These are phyloP conservation scores for Trinorchestia longiramus DNA, from an alignment of 1,140 invertebrate species.

Conservation along the genomic window DNA sequence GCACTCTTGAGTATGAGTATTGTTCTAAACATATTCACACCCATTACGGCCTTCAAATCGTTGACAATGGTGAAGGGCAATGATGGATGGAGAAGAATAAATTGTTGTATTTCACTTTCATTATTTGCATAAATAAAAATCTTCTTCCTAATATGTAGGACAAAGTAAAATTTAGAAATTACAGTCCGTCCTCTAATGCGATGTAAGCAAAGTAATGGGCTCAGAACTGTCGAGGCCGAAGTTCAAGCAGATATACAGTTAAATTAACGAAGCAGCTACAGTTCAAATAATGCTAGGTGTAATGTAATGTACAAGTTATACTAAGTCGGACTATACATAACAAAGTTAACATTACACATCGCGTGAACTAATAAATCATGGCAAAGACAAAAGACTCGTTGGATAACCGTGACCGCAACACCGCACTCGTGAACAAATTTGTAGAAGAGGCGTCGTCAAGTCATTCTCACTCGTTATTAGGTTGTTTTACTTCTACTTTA, in stretches of 20 bases:
- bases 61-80: neutral
- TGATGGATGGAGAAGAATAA: neutral
- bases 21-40: too few relatives aligned
- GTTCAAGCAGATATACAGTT: neutral
- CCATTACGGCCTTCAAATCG: neutral
- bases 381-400: neutral
- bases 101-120: slow-evolving; percentile 24
- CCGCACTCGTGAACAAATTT: too few relatives aligned
- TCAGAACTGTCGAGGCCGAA: neutral
- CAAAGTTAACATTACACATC: slow-evolving; percentile 9
- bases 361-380: neutral
- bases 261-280: neutral
- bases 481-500: too few relatives aligned
- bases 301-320: slow-evolving; percentile 30
- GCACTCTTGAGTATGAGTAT: too few relatives aligned
- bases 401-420: neutral
- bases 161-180: slow-evolving; percentile 13
- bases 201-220: neutral
- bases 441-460: too few relatives aligned
- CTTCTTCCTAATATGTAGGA: neutral
- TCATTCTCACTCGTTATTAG: too few relatives aligned
- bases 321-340: slow-evolving; percentile 34
- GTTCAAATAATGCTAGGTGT: neutral
- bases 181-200: neutral
- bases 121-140: slow-evolving; percentile 54